These are phyloP conservation scores for Fragum fragum DNA, from an alignment of 2,888 invertebrate species.

Conservation along the genomic window DNA sequence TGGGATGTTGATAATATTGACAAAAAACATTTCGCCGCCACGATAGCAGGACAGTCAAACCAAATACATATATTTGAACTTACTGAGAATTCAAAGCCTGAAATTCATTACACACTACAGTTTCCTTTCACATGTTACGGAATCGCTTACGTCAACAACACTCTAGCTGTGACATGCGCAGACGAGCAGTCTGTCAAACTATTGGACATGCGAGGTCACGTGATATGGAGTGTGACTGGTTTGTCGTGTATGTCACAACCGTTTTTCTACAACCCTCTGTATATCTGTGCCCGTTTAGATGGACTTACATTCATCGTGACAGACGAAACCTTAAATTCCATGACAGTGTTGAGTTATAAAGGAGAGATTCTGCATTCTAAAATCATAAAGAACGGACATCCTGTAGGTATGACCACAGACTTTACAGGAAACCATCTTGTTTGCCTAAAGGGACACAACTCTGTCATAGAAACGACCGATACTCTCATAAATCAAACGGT, in stretches of 20 bases:
- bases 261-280: constrained; percentile 4
- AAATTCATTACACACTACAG: constrained; percentile 14
- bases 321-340: not conserved
- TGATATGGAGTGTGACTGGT: constrained; percentile 14
- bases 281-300: constrained; percentile 7
- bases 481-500: not conserved
- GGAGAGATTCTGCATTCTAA: constrained; percentile 16
- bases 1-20: constrained; percentile 17
- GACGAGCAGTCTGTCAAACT: not conserved
- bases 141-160: constrained; percentile 8
- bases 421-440: not conserved
- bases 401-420: not conserved
- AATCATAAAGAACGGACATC: not conserved
- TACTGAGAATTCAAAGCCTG: not conserved
- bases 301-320: constrained; percentile 13
- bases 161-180: constrained; percentile 12
- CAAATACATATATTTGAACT: constrained; percentile 13
- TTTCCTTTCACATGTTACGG: constrained; percentile 22
- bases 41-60: not conserved
- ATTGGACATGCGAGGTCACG: constrained; percentile 13
- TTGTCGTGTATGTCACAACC: not conserved
- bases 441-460: constrained; percentile 6
- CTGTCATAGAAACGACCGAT: not conserved
- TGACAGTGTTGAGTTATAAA: constrained; percentile 14
- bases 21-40: constrained; percentile 1